phyloP scores from a whole-genome alignment of 2,113 vertebrate species.

The Sapajus apella region DNA sequence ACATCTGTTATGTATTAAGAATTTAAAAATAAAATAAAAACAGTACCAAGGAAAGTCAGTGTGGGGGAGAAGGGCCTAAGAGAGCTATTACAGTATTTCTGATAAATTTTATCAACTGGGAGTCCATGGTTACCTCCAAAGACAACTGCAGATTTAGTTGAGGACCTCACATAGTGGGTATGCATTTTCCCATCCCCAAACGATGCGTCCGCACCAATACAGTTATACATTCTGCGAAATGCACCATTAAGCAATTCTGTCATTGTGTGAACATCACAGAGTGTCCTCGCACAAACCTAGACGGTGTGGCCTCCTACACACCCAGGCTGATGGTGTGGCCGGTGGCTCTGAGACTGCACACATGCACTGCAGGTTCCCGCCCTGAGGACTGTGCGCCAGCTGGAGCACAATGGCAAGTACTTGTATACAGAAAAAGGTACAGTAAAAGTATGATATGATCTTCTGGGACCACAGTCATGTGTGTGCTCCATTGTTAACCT shows the following conservation, averaged over 20 bases:
- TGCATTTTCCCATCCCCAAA: not conserved
- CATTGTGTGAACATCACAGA: not conserved
- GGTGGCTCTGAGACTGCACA: not conserved
- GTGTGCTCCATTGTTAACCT: not conserved
- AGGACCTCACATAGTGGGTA: not conserved
- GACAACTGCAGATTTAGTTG: not conserved
- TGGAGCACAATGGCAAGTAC: not conserved
- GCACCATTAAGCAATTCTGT: not conserved
- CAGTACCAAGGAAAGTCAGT: not conserved
- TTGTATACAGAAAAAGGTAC: not conserved
- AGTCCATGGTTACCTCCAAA: not conserved
- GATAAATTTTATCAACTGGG: not conserved
- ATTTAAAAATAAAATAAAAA: not conserved
- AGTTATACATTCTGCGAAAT: not conserved
- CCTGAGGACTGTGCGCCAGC: not conserved
- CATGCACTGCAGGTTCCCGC: not conserved
- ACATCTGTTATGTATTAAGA: not conserved
- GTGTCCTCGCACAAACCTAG: not conserved
- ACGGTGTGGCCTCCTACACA: not conserved
- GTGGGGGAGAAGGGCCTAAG: accelerated
- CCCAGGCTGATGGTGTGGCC: not conserved
- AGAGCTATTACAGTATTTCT: not conserved
- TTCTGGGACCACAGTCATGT: not conserved
- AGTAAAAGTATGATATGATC: not conserved
- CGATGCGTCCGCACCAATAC: not conserved